phyloP scores from a whole-genome alignment of 2,797 vertebrate species.

The Peromyscus attwateri region DNA sequence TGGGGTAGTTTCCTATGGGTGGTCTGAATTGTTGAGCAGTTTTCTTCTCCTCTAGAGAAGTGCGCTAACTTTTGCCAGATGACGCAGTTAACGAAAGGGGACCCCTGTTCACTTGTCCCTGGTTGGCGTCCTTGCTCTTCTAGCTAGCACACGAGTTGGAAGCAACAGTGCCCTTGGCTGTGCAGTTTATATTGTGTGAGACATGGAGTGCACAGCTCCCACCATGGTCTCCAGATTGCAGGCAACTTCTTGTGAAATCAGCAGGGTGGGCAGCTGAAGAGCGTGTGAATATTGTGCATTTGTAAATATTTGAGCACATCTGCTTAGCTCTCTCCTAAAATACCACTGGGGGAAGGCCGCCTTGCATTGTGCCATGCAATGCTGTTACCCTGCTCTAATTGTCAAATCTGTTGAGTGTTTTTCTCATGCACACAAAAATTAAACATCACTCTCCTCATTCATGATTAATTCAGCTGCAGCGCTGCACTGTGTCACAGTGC shows the following conservation, averaged over 20 bases:
- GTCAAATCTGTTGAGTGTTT: constrained; percentile 88
- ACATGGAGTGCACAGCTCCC: constrained; percentile 34
- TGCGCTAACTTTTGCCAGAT: background rate
- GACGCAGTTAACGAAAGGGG: background rate
- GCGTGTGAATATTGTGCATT: constrained; percentile 89
- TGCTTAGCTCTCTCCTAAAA: constrained; percentile 86
- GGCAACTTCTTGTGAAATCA: constrained; percentile 83
- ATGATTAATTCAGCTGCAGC: constrained; percentile 89
- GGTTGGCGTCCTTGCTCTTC: background rate
- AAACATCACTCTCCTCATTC: constrained; percentile 87
- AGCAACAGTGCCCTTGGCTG: background rate
- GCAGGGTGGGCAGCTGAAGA: constrained; percentile 87
- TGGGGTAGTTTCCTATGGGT: background rate
- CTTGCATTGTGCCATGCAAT: constrained; percentile 83
- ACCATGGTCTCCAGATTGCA: constrained; percentile 85
- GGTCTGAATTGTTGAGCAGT: background rate
- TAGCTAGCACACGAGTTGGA: accelerated
- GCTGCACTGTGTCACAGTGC: constrained; percentile 85
- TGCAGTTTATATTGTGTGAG: constrained; percentile 21
- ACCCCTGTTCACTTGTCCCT: background rate
- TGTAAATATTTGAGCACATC: constrained; percentile 90
- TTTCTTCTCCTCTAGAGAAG: background rate
- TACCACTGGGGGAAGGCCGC: constrained; percentile 87
- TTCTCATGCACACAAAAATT: constrained; percentile 88
- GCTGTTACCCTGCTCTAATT: constrained; percentile 87